Conservation (phyloP, 2,888 invertebrate species). For the Neoaliturus tenellus region DNA sequence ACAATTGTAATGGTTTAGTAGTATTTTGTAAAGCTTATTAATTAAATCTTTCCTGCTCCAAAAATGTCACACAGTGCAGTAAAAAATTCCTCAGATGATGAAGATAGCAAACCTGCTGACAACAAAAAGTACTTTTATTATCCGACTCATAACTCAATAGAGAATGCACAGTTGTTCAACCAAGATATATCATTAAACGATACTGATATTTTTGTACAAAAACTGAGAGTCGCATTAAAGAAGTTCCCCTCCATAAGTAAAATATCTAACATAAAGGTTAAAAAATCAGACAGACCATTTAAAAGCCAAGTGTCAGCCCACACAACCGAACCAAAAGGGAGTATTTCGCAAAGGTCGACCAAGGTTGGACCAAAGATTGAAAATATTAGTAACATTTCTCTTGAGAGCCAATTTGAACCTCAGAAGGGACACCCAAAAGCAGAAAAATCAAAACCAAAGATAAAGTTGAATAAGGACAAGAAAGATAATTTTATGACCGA, state of each 20-base stretch:
- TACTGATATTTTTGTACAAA: background rate
- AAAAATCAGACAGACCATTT: background rate
- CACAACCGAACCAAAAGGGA: too few species aligned
- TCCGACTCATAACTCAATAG: background rate
- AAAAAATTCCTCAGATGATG: constrained; percentile 51
- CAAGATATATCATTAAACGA: background rate
- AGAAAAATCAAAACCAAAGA: background rate
- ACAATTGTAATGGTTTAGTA: constrained; percentile 1
- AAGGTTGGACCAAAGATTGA: too few species aligned
- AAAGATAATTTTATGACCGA: background rate
- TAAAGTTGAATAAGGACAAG: background rate
- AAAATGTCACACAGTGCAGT: background rate
- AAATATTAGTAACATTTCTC: too few species aligned
- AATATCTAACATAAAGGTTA: background rate
- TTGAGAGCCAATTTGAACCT: too few species aligned
- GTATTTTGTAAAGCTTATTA: background rate
- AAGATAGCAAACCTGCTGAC: constrained; percentile 49
- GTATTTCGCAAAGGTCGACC: too few species aligned
- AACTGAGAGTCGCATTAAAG: background rate
- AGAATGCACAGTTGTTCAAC: background rate
- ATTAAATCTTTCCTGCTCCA: too few species aligned
- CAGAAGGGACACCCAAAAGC: background rate
- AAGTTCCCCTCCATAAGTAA: background rate
- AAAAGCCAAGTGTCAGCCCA: too few species aligned
- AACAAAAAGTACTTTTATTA: background rate